phyloP scores from a whole-genome alignment of 2,113 vertebrate species.

The Oplegnathus fasciatus region DNA sequence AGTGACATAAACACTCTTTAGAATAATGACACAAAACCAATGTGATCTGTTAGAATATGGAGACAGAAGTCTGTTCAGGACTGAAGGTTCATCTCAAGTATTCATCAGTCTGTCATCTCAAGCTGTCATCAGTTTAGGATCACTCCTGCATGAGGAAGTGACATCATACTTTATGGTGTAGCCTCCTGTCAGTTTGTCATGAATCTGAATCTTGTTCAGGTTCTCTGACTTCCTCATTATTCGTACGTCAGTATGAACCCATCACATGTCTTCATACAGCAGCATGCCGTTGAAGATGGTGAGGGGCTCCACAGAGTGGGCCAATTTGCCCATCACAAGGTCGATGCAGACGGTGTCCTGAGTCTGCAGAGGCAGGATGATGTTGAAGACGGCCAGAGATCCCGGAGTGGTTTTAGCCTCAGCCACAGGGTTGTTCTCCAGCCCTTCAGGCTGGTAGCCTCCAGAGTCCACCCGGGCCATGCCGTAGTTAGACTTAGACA shows the following conservation, averaged over 20 bases:
- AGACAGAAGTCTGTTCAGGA: constrained; percentile 16
- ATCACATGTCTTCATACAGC: constrained; percentile 86
- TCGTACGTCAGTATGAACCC: background rate
- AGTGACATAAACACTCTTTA: background rate
- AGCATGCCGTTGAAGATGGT: constrained; percentile 92
- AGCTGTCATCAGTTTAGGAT: constrained; percentile 36
- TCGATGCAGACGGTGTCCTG: constrained; percentile 93
- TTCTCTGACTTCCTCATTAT: constrained; percentile 22
- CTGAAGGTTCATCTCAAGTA: constrained; percentile 31
- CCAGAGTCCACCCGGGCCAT: constrained; percentile 93
- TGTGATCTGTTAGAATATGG: background rate
- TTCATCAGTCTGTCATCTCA: too few relatives aligned
- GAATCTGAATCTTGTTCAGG: constrained; percentile 21
- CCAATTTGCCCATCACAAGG: constrained; percentile 93
- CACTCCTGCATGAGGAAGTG: constrained; percentile 7
- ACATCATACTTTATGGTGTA: constrained; percentile 14
- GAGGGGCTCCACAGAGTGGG: constrained; percentile 92
- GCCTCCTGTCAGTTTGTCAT: constrained; percentile 28
- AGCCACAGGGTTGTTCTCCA: constrained; percentile 93
- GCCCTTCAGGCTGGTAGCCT: constrained; percentile 92
- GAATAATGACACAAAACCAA: constrained; percentile 32
- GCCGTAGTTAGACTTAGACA: constrained; percentile 93
- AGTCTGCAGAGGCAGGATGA: constrained; percentile 89
- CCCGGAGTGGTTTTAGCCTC: constrained; percentile 88
- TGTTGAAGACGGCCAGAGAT: constrained; percentile 91